Percentiles rank a stretch among this genome's conserved stretches.
Conservation (phyloP, 2,888 invertebrate species). For the Erpobdella octoculata region DNA sequence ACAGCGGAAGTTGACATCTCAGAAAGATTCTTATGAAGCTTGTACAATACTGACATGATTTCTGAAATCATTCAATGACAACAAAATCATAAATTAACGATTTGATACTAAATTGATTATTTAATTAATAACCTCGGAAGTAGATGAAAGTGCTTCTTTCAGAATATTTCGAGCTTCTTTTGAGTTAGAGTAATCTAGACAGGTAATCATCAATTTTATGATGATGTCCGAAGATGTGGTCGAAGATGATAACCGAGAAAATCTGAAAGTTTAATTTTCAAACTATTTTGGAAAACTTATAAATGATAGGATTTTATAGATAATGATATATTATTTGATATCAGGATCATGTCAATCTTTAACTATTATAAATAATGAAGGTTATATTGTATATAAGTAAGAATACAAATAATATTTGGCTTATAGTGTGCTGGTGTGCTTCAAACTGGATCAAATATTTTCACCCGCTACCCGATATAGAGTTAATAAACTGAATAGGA, state of each 20-base stretch:
- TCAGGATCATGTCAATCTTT: background rate
- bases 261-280: too few species aligned
- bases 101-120: too few species aligned
- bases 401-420: too few species aligned
- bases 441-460: too few species aligned
- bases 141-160: conserved; percentile 55
- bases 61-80: conserved; percentile 38
- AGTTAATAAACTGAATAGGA: too few species aligned
- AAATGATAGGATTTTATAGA: background rate
- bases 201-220: conserved; percentile 82
- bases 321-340: background rate
- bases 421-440: too few species aligned
- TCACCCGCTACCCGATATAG: too few species aligned
- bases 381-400: too few species aligned
- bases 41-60: conserved; percentile 71
- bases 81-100: too few species aligned
- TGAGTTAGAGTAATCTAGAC: conserved; percentile 75
- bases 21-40: conserved; percentile 80
- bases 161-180: conserved; percentile 58
- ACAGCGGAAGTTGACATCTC: conserved; percentile 55
- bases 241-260: background rate
- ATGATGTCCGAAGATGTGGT: conserved; percentile 72
- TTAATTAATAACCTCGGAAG: conserved; percentile 57
- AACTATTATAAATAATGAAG: background rate
- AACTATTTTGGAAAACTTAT: too few species aligned